Evolutionary conservation across 2,888 invertebrate genomes (phyloP).

Genomic region (Rhynchonema sp.): DNA sequence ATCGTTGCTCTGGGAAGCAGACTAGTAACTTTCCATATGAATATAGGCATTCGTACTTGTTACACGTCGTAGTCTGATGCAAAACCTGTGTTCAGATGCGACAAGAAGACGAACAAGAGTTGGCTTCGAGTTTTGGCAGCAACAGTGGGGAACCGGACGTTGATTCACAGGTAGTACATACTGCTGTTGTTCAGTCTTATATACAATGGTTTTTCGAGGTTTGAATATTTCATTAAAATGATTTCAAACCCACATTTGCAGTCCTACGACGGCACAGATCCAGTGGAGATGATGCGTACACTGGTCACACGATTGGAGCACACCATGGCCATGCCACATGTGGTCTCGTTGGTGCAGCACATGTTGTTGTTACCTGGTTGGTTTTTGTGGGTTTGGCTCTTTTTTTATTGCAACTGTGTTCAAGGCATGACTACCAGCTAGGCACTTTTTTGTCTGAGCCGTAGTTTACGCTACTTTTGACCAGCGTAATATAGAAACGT

Average conservation of each 20-base stretch:
- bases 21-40: no score
- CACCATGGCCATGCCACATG: slow-evolving; percentile 76
- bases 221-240: no score
- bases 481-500: no score
- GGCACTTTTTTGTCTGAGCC: no score
- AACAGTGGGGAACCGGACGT: slow-evolving; percentile 22
- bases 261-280: neutral
- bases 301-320: slow-evolving; percentile 44
- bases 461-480: no score
- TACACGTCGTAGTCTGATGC: no score
- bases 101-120: slow-evolving; percentile 80
- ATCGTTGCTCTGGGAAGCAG: no score
- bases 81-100: slow-evolving; percentile 39
- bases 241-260: no score
- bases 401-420: neutral
- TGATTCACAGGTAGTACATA: neutral
- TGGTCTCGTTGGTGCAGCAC: slow-evolving; percentile 71
- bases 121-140: slow-evolving; percentile 69
- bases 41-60: no score
- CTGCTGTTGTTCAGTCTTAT: neutral
- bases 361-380: slow-evolving; percentile 58
- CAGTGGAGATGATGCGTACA: neutral
- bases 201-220: neutral
- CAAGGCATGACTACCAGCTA: neutral
- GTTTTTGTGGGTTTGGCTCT: slow-evolving; percentile 18